A percentile compares a stretch with the other conserved stretches of the same genome.
These are phyloP conservation scores for Corticium candelabrum DNA, from an alignment of 37 sponge, comb jelly and placozoan genomes.

Conservation along the genomic window DNA sequence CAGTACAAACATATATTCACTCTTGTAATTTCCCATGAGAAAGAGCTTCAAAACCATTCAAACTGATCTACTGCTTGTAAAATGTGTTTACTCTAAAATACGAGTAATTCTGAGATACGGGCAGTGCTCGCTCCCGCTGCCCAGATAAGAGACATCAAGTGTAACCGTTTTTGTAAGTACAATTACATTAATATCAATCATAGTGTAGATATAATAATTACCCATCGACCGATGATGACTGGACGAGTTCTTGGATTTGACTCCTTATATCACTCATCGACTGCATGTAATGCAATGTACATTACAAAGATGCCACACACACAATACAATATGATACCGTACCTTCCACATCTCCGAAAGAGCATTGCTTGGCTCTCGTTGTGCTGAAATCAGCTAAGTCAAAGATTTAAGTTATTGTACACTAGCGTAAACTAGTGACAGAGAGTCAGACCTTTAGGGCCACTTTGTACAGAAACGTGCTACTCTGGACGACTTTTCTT, in stretches of 20 bases:
- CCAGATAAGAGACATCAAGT: too few species aligned
- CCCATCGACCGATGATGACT: too few species aligned
- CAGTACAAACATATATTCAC: too few species aligned
- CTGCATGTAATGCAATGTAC: neutral
- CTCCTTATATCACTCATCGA: neutral
- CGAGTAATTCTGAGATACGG: too few species aligned
- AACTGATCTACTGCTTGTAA: too few species aligned
- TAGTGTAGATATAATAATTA: too few species aligned
- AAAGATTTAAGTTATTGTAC: neutral
- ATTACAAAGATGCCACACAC: neutral
- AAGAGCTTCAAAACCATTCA: too few species aligned
- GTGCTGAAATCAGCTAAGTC: neutral
- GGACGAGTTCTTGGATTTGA: neutral
- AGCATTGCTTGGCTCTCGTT: neutral
- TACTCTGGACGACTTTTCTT: conserved; percentile 36
- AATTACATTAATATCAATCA: too few species aligned
- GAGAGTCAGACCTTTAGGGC: conserved; percentile 34
- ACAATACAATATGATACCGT: neutral
- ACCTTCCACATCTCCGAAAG: neutral
- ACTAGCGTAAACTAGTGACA: neutral
- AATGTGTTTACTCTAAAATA: too few species aligned
- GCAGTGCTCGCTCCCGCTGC: too few species aligned
- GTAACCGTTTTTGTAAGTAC: neutral
- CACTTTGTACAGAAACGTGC: conserved; percentile 50
- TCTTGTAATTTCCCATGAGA: too few species aligned